phyloP scores from a whole-genome alignment of 2,113 vertebrate species.

The Diadophis punctatus region DNA sequence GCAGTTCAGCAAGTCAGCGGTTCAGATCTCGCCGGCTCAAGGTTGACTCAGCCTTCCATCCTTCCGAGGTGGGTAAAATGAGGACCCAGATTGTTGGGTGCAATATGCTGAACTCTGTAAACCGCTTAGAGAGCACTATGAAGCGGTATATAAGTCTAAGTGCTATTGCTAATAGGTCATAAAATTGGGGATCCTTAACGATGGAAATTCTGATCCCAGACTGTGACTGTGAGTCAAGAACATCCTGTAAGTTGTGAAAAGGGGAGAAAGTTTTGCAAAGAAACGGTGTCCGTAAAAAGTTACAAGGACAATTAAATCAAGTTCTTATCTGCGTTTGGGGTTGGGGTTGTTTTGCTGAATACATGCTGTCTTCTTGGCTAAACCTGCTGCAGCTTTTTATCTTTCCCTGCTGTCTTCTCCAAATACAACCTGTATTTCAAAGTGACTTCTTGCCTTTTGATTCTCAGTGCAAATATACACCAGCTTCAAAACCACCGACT shows the following conservation, averaged over 20 bases:
- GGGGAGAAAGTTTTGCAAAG: background rate
- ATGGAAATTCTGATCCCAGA: background rate
- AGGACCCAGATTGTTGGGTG: no score
- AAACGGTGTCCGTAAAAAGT: slow-evolving; percentile 5
- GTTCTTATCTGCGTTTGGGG: background rate
- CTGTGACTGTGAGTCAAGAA: no score
- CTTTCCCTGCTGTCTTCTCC: background rate
- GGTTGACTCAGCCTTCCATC: no score
- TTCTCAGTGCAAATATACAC: background rate
- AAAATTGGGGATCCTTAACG: background rate
- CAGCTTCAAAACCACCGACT: background rate
- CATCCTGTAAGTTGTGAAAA: background rate
- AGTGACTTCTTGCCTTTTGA: background rate
- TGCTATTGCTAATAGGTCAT: background rate
- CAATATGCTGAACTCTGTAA: no score
- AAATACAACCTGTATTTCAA: background rate
- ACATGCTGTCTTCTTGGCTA: background rate
- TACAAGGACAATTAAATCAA: background rate
- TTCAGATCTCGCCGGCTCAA: no score
- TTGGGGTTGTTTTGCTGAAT: background rate
- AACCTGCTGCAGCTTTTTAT: background rate
- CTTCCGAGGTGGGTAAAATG: no score
- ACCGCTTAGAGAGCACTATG: no score
- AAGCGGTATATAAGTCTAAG: no score
- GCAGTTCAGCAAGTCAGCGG: no score